Base-by-base conservation (phyloP, 1,140 invertebrate genomes). In the Drosophila sturtevanti region DNA sequence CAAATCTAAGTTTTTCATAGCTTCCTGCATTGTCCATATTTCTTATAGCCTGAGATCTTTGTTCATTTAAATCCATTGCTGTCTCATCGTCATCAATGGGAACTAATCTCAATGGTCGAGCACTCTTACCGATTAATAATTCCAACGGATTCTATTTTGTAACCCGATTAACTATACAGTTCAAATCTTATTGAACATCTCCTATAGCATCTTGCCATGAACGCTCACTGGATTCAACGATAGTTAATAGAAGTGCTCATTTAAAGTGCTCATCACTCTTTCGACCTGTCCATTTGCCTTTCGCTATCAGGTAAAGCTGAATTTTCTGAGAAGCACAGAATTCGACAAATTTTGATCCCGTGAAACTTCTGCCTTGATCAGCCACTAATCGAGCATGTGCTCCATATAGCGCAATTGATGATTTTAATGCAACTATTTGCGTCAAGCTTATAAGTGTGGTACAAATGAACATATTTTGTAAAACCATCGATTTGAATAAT, bases 191-290 rank as follows among this genome's bases (percentile, higher is more conserved):
- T 11, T 38, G 7, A 10, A 4, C 35, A 38, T 2, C 35, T 7
- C 35, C 10, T 4, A 11, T 38, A 38, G 76, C 63, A 18, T 81
- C 89, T 31, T 92, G 89, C 89, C 86, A 91, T 16, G 89, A 80
- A 27, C 65, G 62, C 51, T 68, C 16, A 56, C 66, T 62, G 1
- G 59, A 61, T 41, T 68, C 51, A 31, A 68, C 59, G 14, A 48
- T 51, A 6, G 59, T 68, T 10, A 62, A 34, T 22, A 63, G 9
- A 21, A n/a, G n/a, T n/a, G n/a, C n/a, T 12, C 18, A 21, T 60
- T 71, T 59, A 91, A 54, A 12, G 65, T 78, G 21, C 70, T 69
- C 78, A 91, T 91, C 7, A 85, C 75, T 4, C 91, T 70, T 60
- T 91, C 89, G 18, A 91, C 86, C 56, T 68, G 71, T n/a, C 71